phyloP scores from a whole-genome alignment of 2,113 vertebrate genomes.

The Zootoca vivipara region DNA sequence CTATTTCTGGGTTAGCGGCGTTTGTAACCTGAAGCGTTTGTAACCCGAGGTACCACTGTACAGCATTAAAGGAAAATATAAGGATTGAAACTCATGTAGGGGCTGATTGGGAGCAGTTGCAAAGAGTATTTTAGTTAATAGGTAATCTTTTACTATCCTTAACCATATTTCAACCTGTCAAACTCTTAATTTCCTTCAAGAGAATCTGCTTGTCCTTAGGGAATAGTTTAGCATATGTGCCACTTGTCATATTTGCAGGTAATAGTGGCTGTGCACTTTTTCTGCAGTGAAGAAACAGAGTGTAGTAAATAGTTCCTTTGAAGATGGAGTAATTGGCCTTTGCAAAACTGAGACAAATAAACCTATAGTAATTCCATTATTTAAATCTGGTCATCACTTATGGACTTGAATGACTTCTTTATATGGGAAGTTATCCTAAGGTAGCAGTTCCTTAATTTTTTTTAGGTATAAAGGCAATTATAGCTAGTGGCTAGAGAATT shows the following conservation, averaged over 20 bases:
- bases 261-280: not conserved
- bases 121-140: constrained; percentile 49
- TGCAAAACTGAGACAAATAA: not conserved
- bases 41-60: too few relatives aligned
- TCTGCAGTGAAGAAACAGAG: not conserved
- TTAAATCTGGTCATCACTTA: not conserved
- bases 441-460: not conserved
- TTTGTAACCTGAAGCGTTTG: too few relatives aligned
- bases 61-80: constrained; percentile 27
- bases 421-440: not conserved
- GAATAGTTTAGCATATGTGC: constrained; percentile 5
- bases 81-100: constrained; percentile 17
- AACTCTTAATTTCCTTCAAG: constrained; percentile 36
- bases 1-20: too few relatives aligned
- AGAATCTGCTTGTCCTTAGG: not conserved
- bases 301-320: not conserved
- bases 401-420: not conserved
- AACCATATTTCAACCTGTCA: constrained; percentile 37
- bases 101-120: constrained; percentile 32
- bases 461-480: not conserved
- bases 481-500: not conserved
- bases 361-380: not conserved
- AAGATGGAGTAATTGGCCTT: not conserved
- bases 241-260: constrained; percentile 26
- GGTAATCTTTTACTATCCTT: constrained; percentile 46